A percentile compares a stretch with the other conserved stretches of the same genome.
These are phyloP conservation scores for Pseudochirops corinnae DNA, from an alignment of 2,797 vertebrate species.

Conservation along the genomic window DNA sequence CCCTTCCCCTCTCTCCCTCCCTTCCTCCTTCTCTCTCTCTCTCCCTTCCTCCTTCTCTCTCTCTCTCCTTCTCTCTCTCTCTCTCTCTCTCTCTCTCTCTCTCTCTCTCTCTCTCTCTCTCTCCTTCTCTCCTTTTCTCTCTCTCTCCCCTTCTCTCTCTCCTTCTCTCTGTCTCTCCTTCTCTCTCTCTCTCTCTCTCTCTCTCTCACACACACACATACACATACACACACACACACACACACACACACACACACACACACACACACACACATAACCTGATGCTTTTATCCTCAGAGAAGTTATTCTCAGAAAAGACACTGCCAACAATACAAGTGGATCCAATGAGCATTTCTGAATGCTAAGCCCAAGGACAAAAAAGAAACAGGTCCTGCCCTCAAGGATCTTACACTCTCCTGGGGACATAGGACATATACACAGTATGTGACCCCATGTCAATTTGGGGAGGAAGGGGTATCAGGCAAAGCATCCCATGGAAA, in stretches of 20 bases:
- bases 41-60: neutral
- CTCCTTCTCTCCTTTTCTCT: too few species aligned
- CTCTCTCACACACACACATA: too few species aligned
- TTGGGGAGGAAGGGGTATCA: neutral
- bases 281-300: neutral
- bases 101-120: too few species aligned
- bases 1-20: too few species aligned
- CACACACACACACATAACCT: neutral
- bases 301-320: neutral
- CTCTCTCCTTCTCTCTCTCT: neutral
- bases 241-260: neutral
- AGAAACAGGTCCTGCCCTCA: neutral
- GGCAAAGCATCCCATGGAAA: neutral
- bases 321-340: neutral
- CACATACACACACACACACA: neutral
- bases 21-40: neutral
- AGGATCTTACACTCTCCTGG: neutral
- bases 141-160: too few species aligned
- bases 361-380: neutral
- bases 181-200: neutral
- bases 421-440: neutral
- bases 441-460: neutral
- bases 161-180: too few species aligned
- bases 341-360: neutral
- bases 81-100: neutral